These are phyloP conservation scores for Neodon shergylaensis DNA, from an alignment of 2,113 vertebrate species.

Conservation along the genomic window DNA sequence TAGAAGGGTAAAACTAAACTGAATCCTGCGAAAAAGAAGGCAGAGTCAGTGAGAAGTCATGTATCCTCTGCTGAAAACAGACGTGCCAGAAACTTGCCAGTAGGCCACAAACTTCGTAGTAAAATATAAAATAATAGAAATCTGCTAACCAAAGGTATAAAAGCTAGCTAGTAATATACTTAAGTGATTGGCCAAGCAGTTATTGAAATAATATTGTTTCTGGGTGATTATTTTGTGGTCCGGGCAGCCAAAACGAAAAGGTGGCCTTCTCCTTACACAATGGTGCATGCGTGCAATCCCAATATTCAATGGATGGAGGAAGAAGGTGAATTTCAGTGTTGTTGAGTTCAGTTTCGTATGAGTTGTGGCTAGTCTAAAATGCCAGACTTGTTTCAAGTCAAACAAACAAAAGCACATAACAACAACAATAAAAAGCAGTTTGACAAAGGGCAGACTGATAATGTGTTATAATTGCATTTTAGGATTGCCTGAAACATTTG, in stretches of 20 bases:
- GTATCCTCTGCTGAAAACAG: too few relatives aligned
- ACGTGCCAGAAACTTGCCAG: too few relatives aligned
- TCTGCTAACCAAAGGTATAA: too few relatives aligned
- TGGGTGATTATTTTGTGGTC: too few relatives aligned
- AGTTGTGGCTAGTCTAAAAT: background rate
- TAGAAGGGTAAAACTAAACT: too few relatives aligned
- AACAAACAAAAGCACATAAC: background rate
- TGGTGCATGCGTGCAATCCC: background rate
- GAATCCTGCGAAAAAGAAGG: too few relatives aligned
- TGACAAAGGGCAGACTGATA: background rate
- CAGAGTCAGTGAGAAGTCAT: too few relatives aligned
- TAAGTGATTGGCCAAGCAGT: too few relatives aligned
- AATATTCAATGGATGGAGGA: background rate
- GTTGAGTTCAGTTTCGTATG: background rate
- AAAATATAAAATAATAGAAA: too few relatives aligned
- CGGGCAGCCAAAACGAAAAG: accelerated
- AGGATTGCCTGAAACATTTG: background rate
- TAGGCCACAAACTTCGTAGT: accelerated
- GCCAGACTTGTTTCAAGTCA: background rate
- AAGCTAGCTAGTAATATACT: too few relatives aligned
- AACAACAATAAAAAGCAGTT: background rate
- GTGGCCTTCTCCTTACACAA: too few relatives aligned
- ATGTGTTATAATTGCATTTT: background rate
- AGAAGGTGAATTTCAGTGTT: background rate
- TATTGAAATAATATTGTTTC: too few relatives aligned